Evolutionary conservation across 2,113 vertebrate genomes (phyloP).

Genomic region (Sapayoa aenigma): DNA sequence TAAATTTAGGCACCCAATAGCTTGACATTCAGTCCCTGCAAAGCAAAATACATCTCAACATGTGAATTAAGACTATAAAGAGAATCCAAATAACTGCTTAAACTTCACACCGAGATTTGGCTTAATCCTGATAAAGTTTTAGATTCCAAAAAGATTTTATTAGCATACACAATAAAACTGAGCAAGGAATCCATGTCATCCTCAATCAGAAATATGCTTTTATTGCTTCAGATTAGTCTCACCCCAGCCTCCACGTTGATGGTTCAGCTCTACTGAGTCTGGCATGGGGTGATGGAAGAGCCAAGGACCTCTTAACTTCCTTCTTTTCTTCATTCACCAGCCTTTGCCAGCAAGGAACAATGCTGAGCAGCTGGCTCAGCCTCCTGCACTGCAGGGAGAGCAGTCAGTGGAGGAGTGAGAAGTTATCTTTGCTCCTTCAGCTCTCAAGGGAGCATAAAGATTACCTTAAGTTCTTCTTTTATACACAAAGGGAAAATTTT

Average conservation of each 20-base stretch:
- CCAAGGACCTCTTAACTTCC: not conserved
- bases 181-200: not conserved
- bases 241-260: not conserved
- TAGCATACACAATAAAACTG: not conserved
- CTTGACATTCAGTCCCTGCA: not conserved
- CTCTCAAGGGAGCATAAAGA: not conserved
- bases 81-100: not conserved
- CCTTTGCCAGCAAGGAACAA: not conserved
- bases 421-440: not conserved
- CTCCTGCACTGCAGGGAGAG: not conserved
- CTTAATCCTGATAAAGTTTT: not conserved
- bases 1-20: not conserved
- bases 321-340: not conserved
- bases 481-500: not conserved
- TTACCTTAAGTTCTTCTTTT: not conserved
- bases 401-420: not conserved
- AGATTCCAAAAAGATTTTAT: not conserved
- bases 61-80: not conserved
- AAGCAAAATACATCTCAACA: not conserved
- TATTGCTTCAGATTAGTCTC: not conserved
- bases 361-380: not conserved
- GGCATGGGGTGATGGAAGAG: not conserved
- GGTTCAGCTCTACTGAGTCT: rapidly evolving
- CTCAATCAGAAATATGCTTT: not conserved
- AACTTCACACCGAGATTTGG: not conserved